Percentiles rank a stretch among this genome's conserved stretches.
Conservation (phyloP, 2,113 vertebrate species). For the Callipepla squamata region DNA sequence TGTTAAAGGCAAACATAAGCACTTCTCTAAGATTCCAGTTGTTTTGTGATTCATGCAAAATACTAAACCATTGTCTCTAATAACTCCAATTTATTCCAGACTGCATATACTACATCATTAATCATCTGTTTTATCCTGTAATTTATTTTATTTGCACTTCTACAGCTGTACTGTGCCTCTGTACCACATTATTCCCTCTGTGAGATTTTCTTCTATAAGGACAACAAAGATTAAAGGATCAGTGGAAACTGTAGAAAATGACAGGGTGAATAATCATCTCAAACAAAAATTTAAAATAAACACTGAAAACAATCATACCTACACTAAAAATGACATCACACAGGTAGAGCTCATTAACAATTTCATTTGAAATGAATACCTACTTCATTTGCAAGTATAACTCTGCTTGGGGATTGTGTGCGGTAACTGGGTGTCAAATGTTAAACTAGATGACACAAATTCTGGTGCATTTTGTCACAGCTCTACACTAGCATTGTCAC, state of each 20-base stretch:
- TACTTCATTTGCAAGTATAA: neutral
- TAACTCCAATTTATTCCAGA: neutral
- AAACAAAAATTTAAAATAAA: neutral
- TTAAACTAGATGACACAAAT: neutral
- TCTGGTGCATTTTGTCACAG: neutral
- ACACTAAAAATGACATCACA: neutral
- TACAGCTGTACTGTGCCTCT: neutral
- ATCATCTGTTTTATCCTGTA: neutral
- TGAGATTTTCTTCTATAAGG: neutral
- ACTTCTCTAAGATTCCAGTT: neutral
- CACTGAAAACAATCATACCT: neutral
- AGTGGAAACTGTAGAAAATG: conserved; percentile 11
- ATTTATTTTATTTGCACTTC: neutral
- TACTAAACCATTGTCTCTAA: conserved; percentile 6
- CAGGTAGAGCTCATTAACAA: neutral
- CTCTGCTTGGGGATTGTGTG: neutral
- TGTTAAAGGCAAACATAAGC: neutral
- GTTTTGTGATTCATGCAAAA: neutral
- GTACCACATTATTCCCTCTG: neutral
- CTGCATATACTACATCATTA: neutral
- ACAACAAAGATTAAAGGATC: conserved; percentile 6
- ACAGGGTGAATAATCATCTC: neutral
- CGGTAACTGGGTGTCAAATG: neutral
- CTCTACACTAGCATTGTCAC: neutral
- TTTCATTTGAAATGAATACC: neutral